Conservation (phyloP, 2,888 invertebrate species). For the Trichopria drosophilae region DNA sequence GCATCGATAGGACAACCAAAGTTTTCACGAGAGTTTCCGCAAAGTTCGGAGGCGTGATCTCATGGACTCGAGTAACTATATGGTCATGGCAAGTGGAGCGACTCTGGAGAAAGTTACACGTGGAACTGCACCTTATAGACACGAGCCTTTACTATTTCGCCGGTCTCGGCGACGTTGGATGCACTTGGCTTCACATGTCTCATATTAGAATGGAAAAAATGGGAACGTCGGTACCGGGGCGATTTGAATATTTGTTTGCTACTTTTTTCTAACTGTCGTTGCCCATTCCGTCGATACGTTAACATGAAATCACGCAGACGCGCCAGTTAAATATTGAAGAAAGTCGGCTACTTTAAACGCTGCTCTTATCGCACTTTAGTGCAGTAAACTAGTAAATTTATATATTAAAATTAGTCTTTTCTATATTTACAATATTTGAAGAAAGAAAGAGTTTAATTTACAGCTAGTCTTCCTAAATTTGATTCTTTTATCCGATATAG, state of each 20-base stretch:
- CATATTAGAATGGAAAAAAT: slow-evolving; percentile 20
- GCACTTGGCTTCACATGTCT: slow-evolving; percentile 33
- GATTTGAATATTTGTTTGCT: too few relatives aligned
- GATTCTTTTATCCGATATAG: too few relatives aligned
- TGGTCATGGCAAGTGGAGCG: slow-evolving; percentile 47
- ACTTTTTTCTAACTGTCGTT: too few relatives aligned
- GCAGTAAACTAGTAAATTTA: slow-evolving; percentile 1
- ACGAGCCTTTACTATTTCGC: slow-evolving; percentile 26
- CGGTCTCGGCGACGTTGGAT: slow-evolving; percentile 28
- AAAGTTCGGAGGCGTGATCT: background rate
- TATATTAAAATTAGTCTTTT: too few relatives aligned
- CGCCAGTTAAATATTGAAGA: slow-evolving; percentile 5
- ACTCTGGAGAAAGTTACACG: slow-evolving; percentile 44
- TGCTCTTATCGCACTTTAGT: background rate
- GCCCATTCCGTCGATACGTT: too few relatives aligned
- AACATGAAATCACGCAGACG: slow-evolving; percentile 9
- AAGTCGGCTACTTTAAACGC: background rate
- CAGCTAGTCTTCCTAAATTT: too few relatives aligned
- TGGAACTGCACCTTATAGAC: slow-evolving; percentile 31
- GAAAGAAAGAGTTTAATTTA: too few relatives aligned
- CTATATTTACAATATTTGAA: too few relatives aligned
- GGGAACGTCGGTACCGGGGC: too few relatives aligned
- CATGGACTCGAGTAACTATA: slow-evolving; percentile 2
- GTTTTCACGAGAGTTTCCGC: slow-evolving; percentile 9
- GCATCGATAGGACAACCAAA: too few relatives aligned